phyloP scores from a whole-genome alignment of 2,113 vertebrate species.

The Poeciliopsis retropinna region DNA sequence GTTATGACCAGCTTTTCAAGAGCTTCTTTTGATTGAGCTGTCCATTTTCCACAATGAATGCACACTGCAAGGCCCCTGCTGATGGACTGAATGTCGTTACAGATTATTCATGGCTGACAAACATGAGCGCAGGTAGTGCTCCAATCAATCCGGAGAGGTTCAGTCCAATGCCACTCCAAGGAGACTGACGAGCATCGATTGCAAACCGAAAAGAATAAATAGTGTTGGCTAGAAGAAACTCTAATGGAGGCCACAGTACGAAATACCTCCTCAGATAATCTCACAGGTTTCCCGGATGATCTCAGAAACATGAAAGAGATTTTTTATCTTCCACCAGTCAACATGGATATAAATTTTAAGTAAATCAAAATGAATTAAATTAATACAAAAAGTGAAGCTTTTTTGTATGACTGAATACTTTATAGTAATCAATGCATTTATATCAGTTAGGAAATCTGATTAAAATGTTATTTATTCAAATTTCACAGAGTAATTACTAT shows the following conservation, averaged over 20 bases:
- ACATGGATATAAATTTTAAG: not conserved
- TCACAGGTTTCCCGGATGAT: not conserved
- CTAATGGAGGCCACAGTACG: not conserved
- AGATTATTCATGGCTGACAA: conserved; percentile 80
- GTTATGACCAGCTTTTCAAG: conserved; percentile 73
- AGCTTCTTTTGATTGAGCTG: conserved; percentile 79
- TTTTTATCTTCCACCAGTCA: not conserved
- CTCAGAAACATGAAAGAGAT: not conserved
- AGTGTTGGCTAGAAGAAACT: not conserved
- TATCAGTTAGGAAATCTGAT: no score
- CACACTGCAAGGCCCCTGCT: conserved; percentile 69
- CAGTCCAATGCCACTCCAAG: conserved; percentile 75
- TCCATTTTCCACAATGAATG: conserved; percentile 74
- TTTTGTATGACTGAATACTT: not conserved
- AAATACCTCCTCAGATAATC: conserved; percentile 8
- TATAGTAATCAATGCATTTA: not conserved
- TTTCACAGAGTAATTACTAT: no score
- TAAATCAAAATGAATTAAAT: not conserved
- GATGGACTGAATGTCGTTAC: conserved; percentile 67
- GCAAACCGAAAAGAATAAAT: conserved; percentile 7
- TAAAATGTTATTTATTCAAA: no score
- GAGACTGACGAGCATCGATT: conserved; percentile 50
- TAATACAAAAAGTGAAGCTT: not conserved
- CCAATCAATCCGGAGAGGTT: conserved; percentile 75
- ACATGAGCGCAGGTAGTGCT: conserved; percentile 65